Evolutionary conservation across 1,140 invertebrate genomes (phyloP).

Genomic region (Zaprionus gabonicus): DNA sequence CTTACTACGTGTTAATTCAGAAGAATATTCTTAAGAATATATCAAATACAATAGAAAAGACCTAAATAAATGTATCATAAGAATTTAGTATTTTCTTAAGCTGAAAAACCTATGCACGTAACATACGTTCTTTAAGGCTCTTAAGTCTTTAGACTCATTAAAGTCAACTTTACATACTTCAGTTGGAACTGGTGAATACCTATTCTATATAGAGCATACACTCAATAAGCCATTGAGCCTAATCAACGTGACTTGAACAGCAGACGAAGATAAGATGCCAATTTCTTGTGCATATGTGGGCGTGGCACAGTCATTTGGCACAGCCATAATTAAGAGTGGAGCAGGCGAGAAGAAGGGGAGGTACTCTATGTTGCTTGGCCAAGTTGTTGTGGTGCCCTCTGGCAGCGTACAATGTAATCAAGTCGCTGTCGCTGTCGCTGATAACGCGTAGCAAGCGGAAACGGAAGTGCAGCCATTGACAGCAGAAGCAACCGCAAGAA

Average conservation of each 20-base stretch:
- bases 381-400: slow-evolving; percentile 4
- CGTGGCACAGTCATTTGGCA: not conserved
- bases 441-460: slow-evolving; percentile 58
- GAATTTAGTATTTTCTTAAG: too few relatives aligned
- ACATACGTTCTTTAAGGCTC: too few relatives aligned
- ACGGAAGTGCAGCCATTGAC: slow-evolving; percentile 78
- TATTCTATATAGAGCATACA: too few relatives aligned
- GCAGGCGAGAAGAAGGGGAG: not conserved
- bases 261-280: not conserved
- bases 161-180: too few relatives aligned
- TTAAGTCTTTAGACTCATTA: too few relatives aligned
- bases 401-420: slow-evolving; percentile 67
- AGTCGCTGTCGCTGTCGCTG: slow-evolving; percentile 38
- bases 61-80: too few relatives aligned
- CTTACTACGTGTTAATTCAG: too few relatives aligned
- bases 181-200: too few relatives aligned
- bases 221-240: too few relatives aligned
- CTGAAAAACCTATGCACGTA: too few relatives aligned
- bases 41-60: too few relatives aligned
- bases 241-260: not conserved
- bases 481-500: slow-evolving; percentile 2
- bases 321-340: not conserved
- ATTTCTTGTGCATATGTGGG: slow-evolving; percentile 3
- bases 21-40: too few relatives aligned
- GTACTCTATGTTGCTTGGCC: not conserved